phyloP scores from a whole-genome alignment of 2,888 invertebrate species.

The Heliconius cydno region DNA sequence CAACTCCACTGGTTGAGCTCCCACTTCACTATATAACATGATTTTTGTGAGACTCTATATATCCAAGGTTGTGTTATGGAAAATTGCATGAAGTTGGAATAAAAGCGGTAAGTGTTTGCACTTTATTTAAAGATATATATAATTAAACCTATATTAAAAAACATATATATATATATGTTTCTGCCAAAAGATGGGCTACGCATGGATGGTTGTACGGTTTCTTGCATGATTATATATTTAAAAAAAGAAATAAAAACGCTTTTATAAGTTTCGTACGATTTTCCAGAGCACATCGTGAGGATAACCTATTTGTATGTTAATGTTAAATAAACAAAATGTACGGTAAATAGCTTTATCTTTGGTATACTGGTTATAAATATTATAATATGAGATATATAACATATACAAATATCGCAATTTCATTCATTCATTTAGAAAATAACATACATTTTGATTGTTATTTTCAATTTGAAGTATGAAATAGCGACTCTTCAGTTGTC shows the following conservation, averaged over 20 bases:
- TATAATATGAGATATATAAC: constrained; percentile 43
- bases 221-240: constrained; percentile 32
- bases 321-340: constrained; percentile 61
- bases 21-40: constrained; percentile 26
- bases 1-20: constrained; percentile 23
- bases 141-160: constrained; percentile 44
- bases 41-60: constrained; percentile 58
- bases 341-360: constrained; percentile 58
- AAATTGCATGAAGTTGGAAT: constrained; percentile 71
- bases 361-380: constrained; percentile 55
- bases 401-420: constrained; percentile 46
- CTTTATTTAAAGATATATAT: constrained; percentile 41
- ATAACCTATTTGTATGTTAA: constrained; percentile 57
- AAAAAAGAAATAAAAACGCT: not conserved
- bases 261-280: constrained; percentile 50
- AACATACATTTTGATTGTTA: not conserved
- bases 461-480: constrained; percentile 16
- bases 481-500: constrained; percentile 20
- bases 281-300: constrained; percentile 74
- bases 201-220: constrained; percentile 39
- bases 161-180: constrained; percentile 49
- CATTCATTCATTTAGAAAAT: constrained; percentile 12
- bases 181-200: constrained; percentile 41
- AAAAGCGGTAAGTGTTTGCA: constrained; percentile 67
- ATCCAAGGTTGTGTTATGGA: constrained; percentile 79